Evolutionary conservation across 2,888 invertebrate genomes (phyloP).

Genomic region (Laspeyria flexula): DNA sequence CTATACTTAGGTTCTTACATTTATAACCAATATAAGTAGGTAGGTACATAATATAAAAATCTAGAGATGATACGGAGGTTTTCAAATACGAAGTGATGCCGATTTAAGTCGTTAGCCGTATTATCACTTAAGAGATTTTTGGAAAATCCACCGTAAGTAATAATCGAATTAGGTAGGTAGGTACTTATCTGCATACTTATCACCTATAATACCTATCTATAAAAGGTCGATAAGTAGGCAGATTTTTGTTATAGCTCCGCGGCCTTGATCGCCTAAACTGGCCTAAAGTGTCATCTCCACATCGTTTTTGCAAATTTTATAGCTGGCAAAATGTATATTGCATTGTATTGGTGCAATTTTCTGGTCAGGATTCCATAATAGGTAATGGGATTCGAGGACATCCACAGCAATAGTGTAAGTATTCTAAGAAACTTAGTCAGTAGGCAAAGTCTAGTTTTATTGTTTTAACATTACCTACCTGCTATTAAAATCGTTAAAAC

Average conservation of each 20-base stretch:
- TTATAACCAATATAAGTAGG: no score
- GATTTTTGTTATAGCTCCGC: neutral
- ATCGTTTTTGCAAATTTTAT: neutral
- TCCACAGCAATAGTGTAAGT: neutral
- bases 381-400: constrained; percentile 17
- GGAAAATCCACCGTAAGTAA: no score
- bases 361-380: neutral
- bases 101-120: no score
- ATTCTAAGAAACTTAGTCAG: no score
- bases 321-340: neutral
- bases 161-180: no score
- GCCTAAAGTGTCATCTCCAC: no score
- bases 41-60: no score
- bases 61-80: no score
- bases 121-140: no score
- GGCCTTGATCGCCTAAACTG: neutral
- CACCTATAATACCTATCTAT: neutral
- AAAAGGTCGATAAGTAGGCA: neutral
- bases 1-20: no score
- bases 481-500: neutral
- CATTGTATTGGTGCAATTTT: neutral
- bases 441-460: neutral
- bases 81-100: no score
- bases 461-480: neutral
- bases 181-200: no score